Conservation (phyloP, 2,113 vertebrate genomes). For the Apeltes quadracus region DNA sequence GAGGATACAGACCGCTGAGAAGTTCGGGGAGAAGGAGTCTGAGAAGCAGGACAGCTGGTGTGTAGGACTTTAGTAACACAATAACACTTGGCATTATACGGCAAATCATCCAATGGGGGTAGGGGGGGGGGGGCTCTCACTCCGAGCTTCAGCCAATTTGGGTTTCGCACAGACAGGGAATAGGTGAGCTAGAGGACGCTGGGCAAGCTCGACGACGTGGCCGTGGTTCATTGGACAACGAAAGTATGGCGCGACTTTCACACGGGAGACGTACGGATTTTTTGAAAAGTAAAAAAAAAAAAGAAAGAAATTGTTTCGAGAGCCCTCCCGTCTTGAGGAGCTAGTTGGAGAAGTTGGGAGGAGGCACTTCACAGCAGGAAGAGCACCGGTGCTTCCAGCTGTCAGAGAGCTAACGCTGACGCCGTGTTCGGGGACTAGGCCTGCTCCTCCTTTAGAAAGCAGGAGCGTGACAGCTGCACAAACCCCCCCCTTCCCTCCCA, state of each 20-base stretch:
- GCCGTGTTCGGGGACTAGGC: constrained; percentile 59
- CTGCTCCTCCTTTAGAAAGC: constrained; percentile 65
- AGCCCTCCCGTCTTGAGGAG: background rate
- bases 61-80: constrained; percentile 76
- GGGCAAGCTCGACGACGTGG: constrained; percentile 30
- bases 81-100: constrained; percentile 69
- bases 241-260: background rate
- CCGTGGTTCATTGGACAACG: background rate
- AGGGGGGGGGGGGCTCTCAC: constrained; percentile 27
- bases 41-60: constrained; percentile 78
- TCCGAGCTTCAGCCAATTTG: constrained; percentile 56
- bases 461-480: constrained; percentile 76
- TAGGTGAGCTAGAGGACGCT: constrained; percentile 44
- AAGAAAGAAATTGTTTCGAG: constrained; percentile 27
- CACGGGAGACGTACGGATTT: background rate
- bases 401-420: constrained; percentile 55
- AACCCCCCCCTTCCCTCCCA: too few species aligned
- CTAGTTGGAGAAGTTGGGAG: constrained; percentile 63
- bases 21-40: constrained; percentile 64
- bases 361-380: constrained; percentile 71
- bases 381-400: constrained; percentile 60
- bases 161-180: constrained; percentile 45
- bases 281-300: too few species aligned
- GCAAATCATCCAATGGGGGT: constrained; percentile 49
- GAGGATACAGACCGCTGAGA: constrained; percentile 58